Base-by-base conservation (phyloP, 1,140 invertebrate species). In the Drosophila tani region DNA sequence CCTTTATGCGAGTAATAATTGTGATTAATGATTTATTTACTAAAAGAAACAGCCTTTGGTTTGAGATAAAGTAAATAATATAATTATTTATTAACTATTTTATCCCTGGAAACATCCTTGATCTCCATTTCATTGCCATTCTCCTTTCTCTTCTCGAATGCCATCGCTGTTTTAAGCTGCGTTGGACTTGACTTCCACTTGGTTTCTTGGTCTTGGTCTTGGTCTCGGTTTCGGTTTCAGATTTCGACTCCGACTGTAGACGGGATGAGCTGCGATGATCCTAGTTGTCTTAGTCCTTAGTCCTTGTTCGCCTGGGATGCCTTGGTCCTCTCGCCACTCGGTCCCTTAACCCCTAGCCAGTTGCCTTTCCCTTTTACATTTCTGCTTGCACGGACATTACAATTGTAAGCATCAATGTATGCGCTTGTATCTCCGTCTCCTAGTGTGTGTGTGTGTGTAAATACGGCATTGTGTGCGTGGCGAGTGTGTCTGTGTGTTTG, bases 381-480 rank as follows among this genome's bases (percentile, higher is more conserved):
- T 59, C 46, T 63, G 40, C 41, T 56, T 59, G 57, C 56, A 67
- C 75, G 46, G 46, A 62, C 81, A 86, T 82, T 75, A 81, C 60
- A 83, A 83, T 78, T 79, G 75, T 79, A 51, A 57, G 75, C 75
- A 58, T 58, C 75, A 38, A 53, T 74, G 63, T 68, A 60, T 77
- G 74, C 41, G 63, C 66, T 69, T 83, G 68, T 75, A 59, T 74
- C 62, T 55, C 58, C 45, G 51, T 55, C 57, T 56, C 19, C 53
- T 4, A 9, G 12, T 21, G 3, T 15, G 51, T 38, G 32, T 29
- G n/a, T 59, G 79, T 57, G 77, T 77, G 43, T 66, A 50, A 73
- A 73, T 59, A 41, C 51, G 63, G 67, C 68, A 58, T 58, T 73
- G 55, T 55, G 59, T 65, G 55, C 62, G 58, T 51, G 59, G 59